A percentile compares a stretch with the other conserved stretches of the same genome.
Evolutionary conservation across 23 tunicate species (phyloP).

Genomic region (Halocynthia aurantium): DNA sequence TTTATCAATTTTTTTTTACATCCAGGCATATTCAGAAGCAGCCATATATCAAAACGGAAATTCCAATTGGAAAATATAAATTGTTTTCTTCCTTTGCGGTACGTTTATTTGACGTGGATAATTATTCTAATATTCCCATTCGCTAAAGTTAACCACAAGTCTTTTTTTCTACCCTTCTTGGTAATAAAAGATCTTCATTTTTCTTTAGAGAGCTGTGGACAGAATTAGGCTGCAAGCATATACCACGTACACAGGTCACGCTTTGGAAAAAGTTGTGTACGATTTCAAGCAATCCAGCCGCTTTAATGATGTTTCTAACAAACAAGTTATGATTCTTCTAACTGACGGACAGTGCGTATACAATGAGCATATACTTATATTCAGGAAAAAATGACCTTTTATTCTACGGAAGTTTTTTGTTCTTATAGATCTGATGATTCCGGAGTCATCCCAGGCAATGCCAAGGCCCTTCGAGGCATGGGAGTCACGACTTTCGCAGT

Average conservation of each 20-base stretch:
- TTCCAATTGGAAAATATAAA: background rate
- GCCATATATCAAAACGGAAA: background rate
- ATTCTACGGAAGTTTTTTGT: too few species aligned
- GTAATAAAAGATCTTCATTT: background rate
- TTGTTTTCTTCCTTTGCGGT: background rate
- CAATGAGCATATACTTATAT: too few species aligned
- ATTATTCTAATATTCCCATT: too few species aligned
- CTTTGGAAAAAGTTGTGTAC: background rate
- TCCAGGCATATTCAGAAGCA: background rate
- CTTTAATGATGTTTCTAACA: background rate
- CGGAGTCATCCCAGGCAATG: background rate
- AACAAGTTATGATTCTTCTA: background rate
- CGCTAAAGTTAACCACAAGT: too few species aligned
- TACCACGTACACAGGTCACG: constrained; percentile 5
- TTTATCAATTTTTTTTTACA: background rate
- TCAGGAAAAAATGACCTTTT: too few species aligned
- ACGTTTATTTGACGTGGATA: background rate
- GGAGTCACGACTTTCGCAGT: constrained; percentile 2
- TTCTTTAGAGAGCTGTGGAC: background rate
- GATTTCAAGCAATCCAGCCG: background rate
- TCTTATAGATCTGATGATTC: background rate
- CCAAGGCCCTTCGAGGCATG: background rate
- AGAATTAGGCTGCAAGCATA: background rate
- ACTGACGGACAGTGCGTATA: constrained; percentile 1
- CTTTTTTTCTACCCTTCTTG: too few species aligned